phyloP scores from a whole-genome alignment of 2,797 vertebrate species.

The Orestias chungarensis region DNA sequence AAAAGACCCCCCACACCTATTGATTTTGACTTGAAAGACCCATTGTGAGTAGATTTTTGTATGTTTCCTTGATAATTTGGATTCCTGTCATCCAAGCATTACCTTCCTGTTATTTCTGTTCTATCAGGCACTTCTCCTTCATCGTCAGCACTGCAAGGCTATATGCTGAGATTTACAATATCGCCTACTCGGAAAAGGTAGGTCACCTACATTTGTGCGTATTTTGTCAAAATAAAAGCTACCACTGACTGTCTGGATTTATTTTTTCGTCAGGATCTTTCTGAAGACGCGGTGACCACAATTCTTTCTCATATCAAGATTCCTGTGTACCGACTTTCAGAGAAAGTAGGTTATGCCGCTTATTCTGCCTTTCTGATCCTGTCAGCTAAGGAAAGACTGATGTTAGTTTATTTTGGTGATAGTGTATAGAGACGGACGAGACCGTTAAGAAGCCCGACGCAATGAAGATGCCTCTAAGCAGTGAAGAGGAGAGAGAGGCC shows the following conservation, averaged over 20 bases:
- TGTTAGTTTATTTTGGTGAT: constrained; percentile 14
- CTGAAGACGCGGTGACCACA: constrained; percentile 80
- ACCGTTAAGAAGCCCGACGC: constrained; percentile 91
- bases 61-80: background rate
- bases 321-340: constrained; percentile 90
- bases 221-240: background rate
- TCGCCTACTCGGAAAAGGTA: constrained; percentile 90
- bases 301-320: constrained; percentile 85
- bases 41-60: constrained; percentile 85
- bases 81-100: constrained; percentile 11
- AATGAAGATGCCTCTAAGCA: constrained; percentile 85
- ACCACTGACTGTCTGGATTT: background rate
- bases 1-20: constrained; percentile 94
- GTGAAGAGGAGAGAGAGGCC: constrained; percentile 94
- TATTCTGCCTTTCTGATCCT: background rate
- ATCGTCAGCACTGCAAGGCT: constrained; percentile 90
- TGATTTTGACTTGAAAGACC: constrained; percentile 91
- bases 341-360: constrained; percentile 84
- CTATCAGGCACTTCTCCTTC: constrained; percentile 89
- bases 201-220: background rate
- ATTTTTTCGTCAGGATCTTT: constrained; percentile 81
- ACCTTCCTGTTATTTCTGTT: constrained; percentile 25
- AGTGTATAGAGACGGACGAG: constrained; percentile 97
- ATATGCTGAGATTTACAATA: constrained; percentile 87
- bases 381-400: background rate